Conservation (phyloP, 2,797 vertebrate genomes). For the Cyprinodon diabolis region DNA sequence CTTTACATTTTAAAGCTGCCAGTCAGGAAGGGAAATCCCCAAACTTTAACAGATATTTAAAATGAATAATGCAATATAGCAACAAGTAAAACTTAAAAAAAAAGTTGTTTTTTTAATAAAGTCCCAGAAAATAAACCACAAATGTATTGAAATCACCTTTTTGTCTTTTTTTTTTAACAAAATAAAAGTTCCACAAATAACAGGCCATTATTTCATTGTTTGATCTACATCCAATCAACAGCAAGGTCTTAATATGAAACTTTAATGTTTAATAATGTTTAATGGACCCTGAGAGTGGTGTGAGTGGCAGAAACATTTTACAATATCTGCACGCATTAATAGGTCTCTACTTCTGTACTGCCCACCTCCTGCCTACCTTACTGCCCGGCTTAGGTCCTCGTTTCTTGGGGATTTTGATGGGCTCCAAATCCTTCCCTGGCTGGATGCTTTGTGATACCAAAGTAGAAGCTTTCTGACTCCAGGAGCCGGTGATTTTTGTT, state of each 20-base stretch:
- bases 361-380: constrained; percentile 82
- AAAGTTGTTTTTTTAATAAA: too few relatives aligned
- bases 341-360: not conserved
- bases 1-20: not conserved
- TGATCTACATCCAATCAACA: not conserved
- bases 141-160: not conserved
- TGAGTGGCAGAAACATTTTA: too few relatives aligned
- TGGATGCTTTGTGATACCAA: constrained; percentile 80
- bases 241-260: too few relatives aligned
- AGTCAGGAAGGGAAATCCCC: not conserved
- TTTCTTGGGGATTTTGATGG: constrained; percentile 96
- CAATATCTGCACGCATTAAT: not conserved
- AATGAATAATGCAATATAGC: not conserved
- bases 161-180: not conserved
- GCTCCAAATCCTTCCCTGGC: constrained; percentile 84
- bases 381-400: constrained; percentile 97
- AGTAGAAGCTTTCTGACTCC: constrained; percentile 69
- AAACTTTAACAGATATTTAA: not conserved
- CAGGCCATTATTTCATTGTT: not conserved
- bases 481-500: constrained; percentile 78
- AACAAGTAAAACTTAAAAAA: too few relatives aligned
- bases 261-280: too few relatives aligned
- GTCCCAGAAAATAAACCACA: too few relatives aligned
- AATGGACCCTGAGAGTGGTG: too few relatives aligned
- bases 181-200: not conserved